Conservation (phyloP, 2,797 vertebrate genomes). For the Galagoides demidoff region DNA sequence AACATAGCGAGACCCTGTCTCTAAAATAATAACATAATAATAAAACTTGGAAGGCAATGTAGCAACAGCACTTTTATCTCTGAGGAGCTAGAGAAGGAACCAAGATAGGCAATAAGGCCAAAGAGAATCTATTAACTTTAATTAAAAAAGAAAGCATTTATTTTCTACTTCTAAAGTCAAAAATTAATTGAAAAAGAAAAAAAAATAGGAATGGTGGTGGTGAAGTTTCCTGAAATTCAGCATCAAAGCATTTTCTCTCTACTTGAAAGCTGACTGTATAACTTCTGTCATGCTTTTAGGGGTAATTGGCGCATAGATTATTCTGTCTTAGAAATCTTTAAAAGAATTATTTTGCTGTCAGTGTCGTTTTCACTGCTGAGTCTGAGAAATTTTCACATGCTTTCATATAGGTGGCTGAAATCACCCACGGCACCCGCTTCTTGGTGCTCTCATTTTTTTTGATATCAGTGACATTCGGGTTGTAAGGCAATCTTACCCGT, state of each 20-base stretch:
- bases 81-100: background rate
- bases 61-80: background rate
- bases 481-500: background rate
- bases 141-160: background rate
- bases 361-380: background rate
- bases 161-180: slow-evolving; percentile 20
- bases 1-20: background rate
- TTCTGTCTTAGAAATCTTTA: background rate
- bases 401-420: background rate
- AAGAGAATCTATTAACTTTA: background rate
- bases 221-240: background rate
- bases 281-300: background rate
- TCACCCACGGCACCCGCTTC: too few species aligned
- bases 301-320: background rate
- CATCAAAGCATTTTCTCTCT: background rate
- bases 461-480: background rate
- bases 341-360: background rate
- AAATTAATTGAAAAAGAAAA: background rate
- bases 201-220: background rate
- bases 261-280: background rate
- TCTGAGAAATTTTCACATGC: background rate
- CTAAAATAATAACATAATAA: background rate
- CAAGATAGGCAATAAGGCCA: background rate
- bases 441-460: background rate
- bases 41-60: background rate